Conservation (phyloP, 2,888 invertebrate genomes). For the Nematopogon swammerdamellus region DNA sequence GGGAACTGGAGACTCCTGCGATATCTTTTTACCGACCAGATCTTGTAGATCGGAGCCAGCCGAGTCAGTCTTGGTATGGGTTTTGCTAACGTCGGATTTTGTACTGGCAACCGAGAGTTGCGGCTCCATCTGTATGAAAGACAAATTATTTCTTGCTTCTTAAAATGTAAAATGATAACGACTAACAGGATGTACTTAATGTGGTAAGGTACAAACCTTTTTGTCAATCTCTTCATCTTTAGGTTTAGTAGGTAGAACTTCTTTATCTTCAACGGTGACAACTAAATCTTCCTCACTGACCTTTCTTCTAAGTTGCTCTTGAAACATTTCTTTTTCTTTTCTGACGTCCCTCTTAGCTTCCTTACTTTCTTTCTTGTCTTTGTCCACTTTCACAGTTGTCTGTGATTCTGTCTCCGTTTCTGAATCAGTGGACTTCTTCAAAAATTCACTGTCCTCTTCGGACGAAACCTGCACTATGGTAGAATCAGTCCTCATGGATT, state of each 20-base stretch:
- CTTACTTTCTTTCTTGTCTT: slow-evolving; percentile 31
- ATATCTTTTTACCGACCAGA: slow-evolving; percentile 26
- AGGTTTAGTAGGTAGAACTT: slow-evolving; percentile 18
- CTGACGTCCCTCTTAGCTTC: slow-evolving; percentile 16
- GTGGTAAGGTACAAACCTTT: slow-evolving; percentile 20
- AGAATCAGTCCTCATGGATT: slow-evolving; percentile 47
- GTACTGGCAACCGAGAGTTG: slow-evolving; percentile 35
- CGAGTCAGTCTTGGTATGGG: slow-evolving; percentile 43
- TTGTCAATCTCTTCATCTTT: slow-evolving; percentile 23
- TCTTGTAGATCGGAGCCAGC: slow-evolving; percentile 40
- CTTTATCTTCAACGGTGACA: slow-evolving; percentile 37
- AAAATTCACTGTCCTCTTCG: slow-evolving; percentile 50
- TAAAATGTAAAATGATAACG: no score
- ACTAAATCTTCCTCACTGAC: slow-evolving; percentile 35
- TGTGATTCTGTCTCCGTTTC: slow-evolving; percentile 55
- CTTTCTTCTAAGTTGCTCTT: slow-evolving; percentile 28
- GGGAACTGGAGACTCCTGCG: slow-evolving; percentile 36
- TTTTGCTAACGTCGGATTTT: slow-evolving; percentile 36
- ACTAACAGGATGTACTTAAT: no score
- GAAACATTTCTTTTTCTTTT: slow-evolving; percentile 1
- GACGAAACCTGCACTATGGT: slow-evolving; percentile 51
- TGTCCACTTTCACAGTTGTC: slow-evolving; percentile 42
- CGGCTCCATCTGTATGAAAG: slow-evolving; percentile 27
- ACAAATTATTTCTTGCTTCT: background rate
- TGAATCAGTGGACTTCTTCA: slow-evolving; percentile 51